Base-by-base conservation (phyloP, 2,797 vertebrate genomes). In the Takifugu ocellatus region DNA sequence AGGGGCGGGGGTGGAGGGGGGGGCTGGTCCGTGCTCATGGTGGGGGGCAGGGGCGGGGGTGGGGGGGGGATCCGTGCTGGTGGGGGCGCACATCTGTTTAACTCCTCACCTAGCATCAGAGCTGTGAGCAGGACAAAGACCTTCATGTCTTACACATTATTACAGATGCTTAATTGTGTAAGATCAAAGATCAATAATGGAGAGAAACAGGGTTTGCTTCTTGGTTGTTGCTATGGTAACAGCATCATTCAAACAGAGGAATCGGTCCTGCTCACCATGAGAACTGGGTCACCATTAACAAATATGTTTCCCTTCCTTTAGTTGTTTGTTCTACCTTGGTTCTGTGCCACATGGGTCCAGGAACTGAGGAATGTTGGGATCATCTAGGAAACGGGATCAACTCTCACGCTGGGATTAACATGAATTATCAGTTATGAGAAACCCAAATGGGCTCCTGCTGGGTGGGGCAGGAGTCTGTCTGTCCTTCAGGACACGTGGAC, bases 31-130 rank as follows among this genome's bases (percentile, higher is more conserved):
- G 56, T 78, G 74, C 76, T 84, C 75, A 76, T 85, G 80, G 83
- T 67, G 52, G 61, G 56, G 71, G 74, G 31, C 29, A 6, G 43
- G 56, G 21, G 21, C 21, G 21, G 21, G 21, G 21, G 21, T 21
- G 21, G 21, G 21, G 21, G 21, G 21, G 1, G 21, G 21, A n/a
- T 21, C 21, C 21, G 21, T 21, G 21, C 21, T 21, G 21, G 21
- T 21, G 21, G 67, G 66, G 77, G 65, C 60, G 62, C 77, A 87
- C 87, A 88, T 85, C 87, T 89, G 86, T 81, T 82, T 80, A 75
- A 68, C 54, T 74, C 81, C 75, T 86, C 17, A 58, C 64, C 45
- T 64, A 60, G 73, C 81, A 85, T 84, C 76, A 82, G 77, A 85
- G 68, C 61, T 5, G 17, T 2, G 16, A 50, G 54, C 9, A 10